Evolutionary conservation across 92 coral and sea anemone species (phyloP).

Genomic region (Palythoa grandiflora): DNA sequence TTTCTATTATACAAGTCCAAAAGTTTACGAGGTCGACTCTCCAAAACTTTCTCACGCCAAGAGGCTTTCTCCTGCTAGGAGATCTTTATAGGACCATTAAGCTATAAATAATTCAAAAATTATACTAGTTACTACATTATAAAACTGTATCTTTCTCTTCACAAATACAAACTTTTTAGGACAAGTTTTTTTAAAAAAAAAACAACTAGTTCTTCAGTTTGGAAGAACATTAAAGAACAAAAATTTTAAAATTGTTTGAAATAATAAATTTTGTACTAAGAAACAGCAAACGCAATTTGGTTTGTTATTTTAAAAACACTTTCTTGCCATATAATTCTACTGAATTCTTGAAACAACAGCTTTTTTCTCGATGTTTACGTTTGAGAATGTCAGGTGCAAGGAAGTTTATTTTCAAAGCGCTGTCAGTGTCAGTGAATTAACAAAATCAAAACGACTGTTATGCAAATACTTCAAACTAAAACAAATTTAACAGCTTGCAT

Average conservation of each 20-base stretch:
- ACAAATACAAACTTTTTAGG: no score
- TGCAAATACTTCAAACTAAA: not conserved
- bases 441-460: not conserved
- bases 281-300: not conserved
- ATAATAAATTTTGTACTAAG: not conserved
- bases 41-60: not conserved
- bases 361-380: not conserved
- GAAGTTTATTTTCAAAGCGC: not conserved
- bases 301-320: not conserved
- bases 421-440: not conserved
- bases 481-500: not conserved
- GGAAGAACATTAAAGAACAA: no score
- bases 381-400: slow-evolving; percentile 3
- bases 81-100: no score
- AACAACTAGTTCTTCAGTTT: no score
- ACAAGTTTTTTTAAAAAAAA: no score
- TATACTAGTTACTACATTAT: not conserved
- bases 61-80: no score
- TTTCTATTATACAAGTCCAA: not conserved
- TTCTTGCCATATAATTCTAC: not conserved
- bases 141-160: no score
- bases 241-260: no score
- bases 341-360: not conserved
- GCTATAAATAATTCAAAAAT: not conserved
- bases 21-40: not conserved